Percentiles rank a stretch among this genome's conserved stretches.
Evolutionary conservation across 2,797 vertebrate species (phyloP).

Genomic region (Erethizon dorsatum): DNA sequence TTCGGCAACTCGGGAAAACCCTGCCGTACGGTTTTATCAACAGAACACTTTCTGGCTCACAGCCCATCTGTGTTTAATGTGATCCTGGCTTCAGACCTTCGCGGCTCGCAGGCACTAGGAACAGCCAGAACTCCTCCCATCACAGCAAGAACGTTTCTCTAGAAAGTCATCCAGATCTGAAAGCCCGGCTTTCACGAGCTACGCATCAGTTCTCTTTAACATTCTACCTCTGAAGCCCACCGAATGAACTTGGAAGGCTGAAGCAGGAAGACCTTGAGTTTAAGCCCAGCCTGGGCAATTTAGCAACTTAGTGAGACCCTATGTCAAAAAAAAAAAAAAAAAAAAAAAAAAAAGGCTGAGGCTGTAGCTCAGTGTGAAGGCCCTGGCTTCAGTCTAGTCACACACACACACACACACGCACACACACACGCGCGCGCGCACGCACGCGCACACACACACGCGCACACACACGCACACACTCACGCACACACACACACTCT

Average conservation of each 20-base stretch:
- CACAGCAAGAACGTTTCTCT: slow-evolving; percentile 59
- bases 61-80: slow-evolving; percentile 58
- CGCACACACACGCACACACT: neutral
- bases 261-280: neutral
- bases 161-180: slow-evolving; percentile 44
- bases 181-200: slow-evolving; percentile 42
- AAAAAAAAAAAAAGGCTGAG: neutral
- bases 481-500: neutral
- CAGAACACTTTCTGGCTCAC: neutral
- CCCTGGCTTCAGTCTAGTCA: neutral
- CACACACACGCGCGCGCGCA: too few relatives aligned
- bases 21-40: slow-evolving; percentile 6
- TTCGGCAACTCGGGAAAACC: slow-evolving; percentile 4
- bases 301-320: neutral
- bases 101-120: slow-evolving; percentile 38
- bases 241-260: slow-evolving; percentile 15
- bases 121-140: slow-evolving; percentile 27
- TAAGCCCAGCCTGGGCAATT: neutral
- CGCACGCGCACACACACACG: too few relatives aligned
- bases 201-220: neutral
- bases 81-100: slow-evolving; percentile 44
- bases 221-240: slow-evolving; percentile 38
- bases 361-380: neutral
- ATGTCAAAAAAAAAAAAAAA: neutral
- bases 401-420: too few relatives aligned